Percentiles rank a stretch among this genome's conserved stretches.
These are phyloP conservation scores for Oscheius sp. DNA, from an alignment of 2,888 invertebrate species.

Conservation along the genomic window DNA sequence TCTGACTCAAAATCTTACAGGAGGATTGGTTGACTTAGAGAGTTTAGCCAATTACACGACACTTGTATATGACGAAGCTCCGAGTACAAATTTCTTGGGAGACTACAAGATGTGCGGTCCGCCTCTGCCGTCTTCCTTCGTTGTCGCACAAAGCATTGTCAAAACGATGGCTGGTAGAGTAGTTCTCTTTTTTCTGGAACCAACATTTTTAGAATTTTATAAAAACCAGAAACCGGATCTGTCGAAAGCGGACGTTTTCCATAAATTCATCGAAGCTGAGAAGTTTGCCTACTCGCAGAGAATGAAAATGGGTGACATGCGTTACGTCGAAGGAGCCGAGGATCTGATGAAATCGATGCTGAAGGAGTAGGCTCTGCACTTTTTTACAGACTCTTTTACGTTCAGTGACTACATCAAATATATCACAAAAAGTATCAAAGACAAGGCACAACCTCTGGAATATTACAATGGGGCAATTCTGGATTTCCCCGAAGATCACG, in stretches of 20 bases:
- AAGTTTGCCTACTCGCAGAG: constrained; percentile 89
- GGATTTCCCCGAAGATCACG: constrained; percentile 76
- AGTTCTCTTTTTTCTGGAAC: not conserved
- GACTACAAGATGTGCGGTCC: constrained; percentile 83
- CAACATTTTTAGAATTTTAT: constrained; percentile 62
- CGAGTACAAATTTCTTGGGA: constrained; percentile 51
- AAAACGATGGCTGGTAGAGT: constrained; percentile 80
- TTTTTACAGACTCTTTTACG: not conserved
- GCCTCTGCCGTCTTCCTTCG: constrained; percentile 88
- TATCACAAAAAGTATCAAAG: constrained; percentile 56
- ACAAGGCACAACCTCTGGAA: constrained; percentile 62
- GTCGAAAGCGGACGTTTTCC: constrained; percentile 79
- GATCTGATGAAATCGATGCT: constrained; percentile 80
- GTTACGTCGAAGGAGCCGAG: constrained; percentile 80
- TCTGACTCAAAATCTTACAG: constrained; percentile 44
- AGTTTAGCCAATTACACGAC: constrained; percentile 65
- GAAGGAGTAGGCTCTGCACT: constrained; percentile 73
- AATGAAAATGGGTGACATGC: constrained; percentile 78
- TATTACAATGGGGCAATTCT: constrained; percentile 62
- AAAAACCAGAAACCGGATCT: constrained; percentile 50
- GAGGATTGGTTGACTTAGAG: constrained; percentile 63
- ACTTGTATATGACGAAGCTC: constrained; percentile 48
- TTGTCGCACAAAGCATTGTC: constrained; percentile 84
- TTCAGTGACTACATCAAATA: constrained; percentile 69
- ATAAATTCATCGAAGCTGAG: constrained; percentile 87